Percentiles rank a stretch among this genome's conserved stretches.
These are phyloP conservation scores for Saccostrea glomerata DNA, from an alignment of 1,140 invertebrate species.

Conservation along the genomic window DNA sequence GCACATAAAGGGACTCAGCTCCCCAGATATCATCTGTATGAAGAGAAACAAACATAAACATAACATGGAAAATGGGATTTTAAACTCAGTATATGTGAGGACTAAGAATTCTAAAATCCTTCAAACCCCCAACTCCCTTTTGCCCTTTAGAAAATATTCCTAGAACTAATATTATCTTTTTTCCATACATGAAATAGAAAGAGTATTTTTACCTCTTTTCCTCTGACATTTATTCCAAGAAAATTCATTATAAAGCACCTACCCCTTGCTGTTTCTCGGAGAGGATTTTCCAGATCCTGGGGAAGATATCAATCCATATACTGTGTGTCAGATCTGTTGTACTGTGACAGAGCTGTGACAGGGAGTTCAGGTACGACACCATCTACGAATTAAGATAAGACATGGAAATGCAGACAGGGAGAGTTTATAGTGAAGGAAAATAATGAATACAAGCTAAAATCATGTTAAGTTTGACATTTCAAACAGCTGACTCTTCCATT, in stretches of 20 bases:
- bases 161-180: too few species aligned
- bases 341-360: slow-evolving; percentile 95
- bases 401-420: not conserved
- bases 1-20: slow-evolving; percentile 95
- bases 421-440: too few species aligned
- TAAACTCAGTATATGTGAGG: too few species aligned
- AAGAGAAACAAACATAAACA: not conserved
- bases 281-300: slow-evolving; percentile 92
- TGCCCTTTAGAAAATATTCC: too few species aligned
- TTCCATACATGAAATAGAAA: too few species aligned
- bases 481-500: too few species aligned
- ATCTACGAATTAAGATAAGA: slow-evolving; percentile 69
- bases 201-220: too few species aligned
- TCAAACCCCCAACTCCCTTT: too few species aligned
- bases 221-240: too few species aligned
- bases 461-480: too few species aligned
- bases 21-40: slow-evolving; percentile 86
- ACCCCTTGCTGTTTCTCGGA: slow-evolving; percentile 91
- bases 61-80: not conserved
- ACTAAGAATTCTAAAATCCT: too few species aligned
- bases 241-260: slow-evolving; percentile 56
- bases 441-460: too few species aligned
- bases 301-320: slow-evolving; percentile 94
- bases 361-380: slow-evolving; percentile 88
- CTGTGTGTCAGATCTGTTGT: slow-evolving; percentile 92